These are phyloP conservation scores for Apomyelois bistriatella DNA, from an alignment of 2,888 invertebrate genomes.

Conservation along the genomic window DNA sequence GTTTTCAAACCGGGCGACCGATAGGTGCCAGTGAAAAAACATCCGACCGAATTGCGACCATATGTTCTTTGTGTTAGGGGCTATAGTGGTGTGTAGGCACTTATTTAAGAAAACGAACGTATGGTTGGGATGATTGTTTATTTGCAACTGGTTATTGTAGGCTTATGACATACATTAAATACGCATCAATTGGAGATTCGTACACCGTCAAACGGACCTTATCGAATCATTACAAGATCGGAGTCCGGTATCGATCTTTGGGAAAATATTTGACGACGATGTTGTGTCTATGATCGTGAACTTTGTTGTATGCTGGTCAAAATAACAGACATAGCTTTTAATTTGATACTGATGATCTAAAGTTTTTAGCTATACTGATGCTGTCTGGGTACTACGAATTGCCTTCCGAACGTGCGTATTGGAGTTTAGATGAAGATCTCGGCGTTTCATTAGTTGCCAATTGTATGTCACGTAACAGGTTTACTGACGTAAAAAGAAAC, in stretches of 20 bases:
- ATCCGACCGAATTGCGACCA: too few species aligned
- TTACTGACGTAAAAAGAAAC: conserved; percentile 13
- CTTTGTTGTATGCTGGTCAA: conserved; percentile 12
- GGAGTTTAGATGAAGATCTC: conserved; percentile 16
- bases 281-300: not conserved
- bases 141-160: too few species aligned
- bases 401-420: conserved; percentile 15
- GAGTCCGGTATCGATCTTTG: conserved; percentile 6
- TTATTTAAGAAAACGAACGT: too few species aligned
- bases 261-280: conserved; percentile 13
- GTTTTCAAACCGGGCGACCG: too few species aligned
- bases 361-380: conserved; percentile 13
- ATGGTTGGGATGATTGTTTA: too few species aligned
- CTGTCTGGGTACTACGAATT: conserved; percentile 14
- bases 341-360: conserved; percentile 5
- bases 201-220: not conserved
- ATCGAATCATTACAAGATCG: not conserved
- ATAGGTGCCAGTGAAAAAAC: too few species aligned
- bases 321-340: conserved; percentile 12
- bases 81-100: too few species aligned
- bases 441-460: conserved; percentile 5
- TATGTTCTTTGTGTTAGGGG: too few species aligned
- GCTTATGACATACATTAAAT: too few species aligned
- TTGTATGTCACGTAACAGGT: conserved; percentile 9
- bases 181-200: too few species aligned